Base-by-base conservation (phyloP, 2,797 vertebrate species). In the Lepus oiostolus region DNA sequence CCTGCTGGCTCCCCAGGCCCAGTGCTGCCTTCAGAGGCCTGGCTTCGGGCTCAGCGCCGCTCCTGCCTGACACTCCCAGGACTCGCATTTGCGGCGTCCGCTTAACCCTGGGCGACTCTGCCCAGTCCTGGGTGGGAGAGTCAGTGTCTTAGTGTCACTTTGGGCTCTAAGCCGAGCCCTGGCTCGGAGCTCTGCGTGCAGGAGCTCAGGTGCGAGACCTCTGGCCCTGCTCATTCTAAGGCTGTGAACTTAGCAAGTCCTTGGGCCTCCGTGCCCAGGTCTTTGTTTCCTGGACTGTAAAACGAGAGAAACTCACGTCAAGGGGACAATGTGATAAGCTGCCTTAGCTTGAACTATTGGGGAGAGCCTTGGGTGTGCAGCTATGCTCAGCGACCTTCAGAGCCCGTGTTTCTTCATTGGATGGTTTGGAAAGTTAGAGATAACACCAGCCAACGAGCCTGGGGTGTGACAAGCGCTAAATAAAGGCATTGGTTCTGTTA, bases 391-490 rank as follows among this genome's bases (percentile, higher is more conserved):
- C 26, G 13, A 13, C 77, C 42, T 26, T 38, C 30, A 32, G 70
- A 70, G 42, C 28, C 91, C 28, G 1, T 0, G 30, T 10, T 26
- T 35, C 63, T 13, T 79, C 24, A 2, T 0, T 28, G 26, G 32
- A 28, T n/a, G 67, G 58, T 47, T 86, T 67, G 24, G 68, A 85
- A 95, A 91, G 63, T 50, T 22, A 74, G 71, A 68, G 87, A 90
- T 60, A 74, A n/a, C 47, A 12, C 7, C 75, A 14, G 9, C 21
- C 81, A 22, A 5, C 28, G 42, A 35, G 1, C 26, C 24, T 28
- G 30, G 52, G 0, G 2, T 10, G 11, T 76, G 50, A 24, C 74
- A 58, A 42, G 9, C n/a, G 5, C 72, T 47, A 1, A 26, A 16
- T 2, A 32, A 60, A 21, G 84, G 32, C 16, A 2, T 4, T 7